Conservation (phyloP, 2,113 vertebrate species). For the Holacanthus passer region DNA sequence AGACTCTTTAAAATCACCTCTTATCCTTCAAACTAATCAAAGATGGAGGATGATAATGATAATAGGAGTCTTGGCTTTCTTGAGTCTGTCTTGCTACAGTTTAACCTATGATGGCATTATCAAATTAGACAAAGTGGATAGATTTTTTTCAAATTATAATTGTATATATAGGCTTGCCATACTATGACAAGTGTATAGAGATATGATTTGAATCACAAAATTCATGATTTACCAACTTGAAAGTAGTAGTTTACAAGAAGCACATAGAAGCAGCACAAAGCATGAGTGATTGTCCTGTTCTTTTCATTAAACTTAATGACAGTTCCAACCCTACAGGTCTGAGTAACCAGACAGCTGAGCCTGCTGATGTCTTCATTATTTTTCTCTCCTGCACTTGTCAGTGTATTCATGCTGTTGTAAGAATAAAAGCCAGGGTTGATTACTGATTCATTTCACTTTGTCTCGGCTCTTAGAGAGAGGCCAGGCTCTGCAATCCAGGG, state of each 20-base stretch:
- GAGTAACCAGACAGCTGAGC: conserved; percentile 38
- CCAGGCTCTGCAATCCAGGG: conserved; percentile 18
- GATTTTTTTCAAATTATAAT: not conserved
- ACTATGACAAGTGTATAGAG: not conserved
- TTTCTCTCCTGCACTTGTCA: not conserved
- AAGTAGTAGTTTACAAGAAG: conserved; percentile 21
- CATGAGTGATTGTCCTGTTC: not conserved
- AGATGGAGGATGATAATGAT: not conserved
- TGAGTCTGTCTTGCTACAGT: not conserved
- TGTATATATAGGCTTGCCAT: not conserved
- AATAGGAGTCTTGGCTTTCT: not conserved
- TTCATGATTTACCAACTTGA: conserved; percentile 24
- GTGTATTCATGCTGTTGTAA: conserved; percentile 5
- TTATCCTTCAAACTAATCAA: not conserved
- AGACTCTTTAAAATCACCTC: not conserved
- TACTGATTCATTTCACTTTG: not conserved
- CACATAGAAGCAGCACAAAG: conserved; percentile 22
- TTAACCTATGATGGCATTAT: not conserved
- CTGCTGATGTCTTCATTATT: conserved; percentile 17
- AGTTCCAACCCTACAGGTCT: conserved; percentile 27
- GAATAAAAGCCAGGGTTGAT: not conserved
- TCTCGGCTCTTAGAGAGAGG: conserved; percentile 54
- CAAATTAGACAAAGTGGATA: not conserved
- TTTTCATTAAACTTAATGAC: conserved; percentile 37
- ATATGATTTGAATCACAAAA: not conserved